Evolutionary conservation across 2,797 vertebrate species (phyloP).

Genomic region (Tenualosa ilisha): DNA sequence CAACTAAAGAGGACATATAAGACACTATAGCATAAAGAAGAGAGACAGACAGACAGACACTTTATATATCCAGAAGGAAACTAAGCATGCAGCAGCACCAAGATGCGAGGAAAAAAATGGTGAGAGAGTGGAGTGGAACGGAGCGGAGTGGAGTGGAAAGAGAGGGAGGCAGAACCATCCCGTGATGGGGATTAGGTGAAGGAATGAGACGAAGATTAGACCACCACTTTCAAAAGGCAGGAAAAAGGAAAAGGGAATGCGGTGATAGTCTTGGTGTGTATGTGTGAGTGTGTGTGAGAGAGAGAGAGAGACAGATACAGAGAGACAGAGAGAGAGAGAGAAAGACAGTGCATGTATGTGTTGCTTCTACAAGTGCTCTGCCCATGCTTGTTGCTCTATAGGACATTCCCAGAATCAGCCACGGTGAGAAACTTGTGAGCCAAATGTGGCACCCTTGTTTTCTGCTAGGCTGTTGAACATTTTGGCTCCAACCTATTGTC

Average conservation of each 20-base stretch:
- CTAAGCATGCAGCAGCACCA: neutral
- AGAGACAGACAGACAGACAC: no score
- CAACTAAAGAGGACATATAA: neutral
- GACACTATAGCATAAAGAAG: no score
- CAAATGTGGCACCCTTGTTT: neutral
- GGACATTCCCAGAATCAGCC: neutral
- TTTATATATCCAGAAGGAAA: no score
- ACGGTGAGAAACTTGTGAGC: neutral
- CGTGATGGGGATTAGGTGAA: constrained; percentile 17
- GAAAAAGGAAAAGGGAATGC: constrained; percentile 11
- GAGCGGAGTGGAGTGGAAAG: no score
- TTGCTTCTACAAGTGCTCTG: neutral
- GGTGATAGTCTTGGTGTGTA: neutral
- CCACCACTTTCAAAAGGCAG: constrained; percentile 17
- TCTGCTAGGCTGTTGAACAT: neutral
- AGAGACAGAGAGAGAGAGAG: neutral
- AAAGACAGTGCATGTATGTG: neutral
- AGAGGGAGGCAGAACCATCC: neutral
- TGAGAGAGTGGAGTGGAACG: neutral
- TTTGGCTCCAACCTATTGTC: neutral
- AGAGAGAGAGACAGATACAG: neutral
- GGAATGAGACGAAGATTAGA: constrained; percentile 22
- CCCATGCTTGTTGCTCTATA: neutral
- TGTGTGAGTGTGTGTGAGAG: neutral
- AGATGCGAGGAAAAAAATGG: neutral